Evolutionary conservation across 1,140 invertebrate species (phyloP), one percentile per base, ranked within the genome.

Genomic region (Sycobia sp.): DNA sequence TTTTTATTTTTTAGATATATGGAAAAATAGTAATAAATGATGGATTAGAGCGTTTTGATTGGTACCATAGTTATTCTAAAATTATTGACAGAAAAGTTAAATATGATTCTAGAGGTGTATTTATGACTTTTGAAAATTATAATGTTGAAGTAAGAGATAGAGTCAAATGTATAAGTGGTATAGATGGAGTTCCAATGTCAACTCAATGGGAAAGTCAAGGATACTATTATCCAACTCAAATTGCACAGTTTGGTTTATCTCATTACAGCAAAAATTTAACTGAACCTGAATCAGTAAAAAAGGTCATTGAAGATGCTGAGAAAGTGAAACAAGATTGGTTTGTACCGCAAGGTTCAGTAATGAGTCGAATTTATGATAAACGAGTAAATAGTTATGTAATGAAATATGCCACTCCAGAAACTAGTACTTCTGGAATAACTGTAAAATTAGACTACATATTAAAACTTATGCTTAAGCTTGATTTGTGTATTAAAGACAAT

Each of bases 171-270:
- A 90, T 99, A 66, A 96, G 92, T 78, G 95, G 91, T 0, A 88
- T 86, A 13, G 91, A 96, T 75, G 94, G 93, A 59, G 94, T 97
- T 9, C 95, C 96, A 0, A 88, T 98, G 36, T 96, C 94, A 2
- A 96, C 90, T 0, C 96, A 98, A 74, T 99, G 96, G 96, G 91
- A 95, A 64, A 90, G 89, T 22, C 86, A 88, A 46, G 96, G 95
- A 0, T 98, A 99, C 79, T 96, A 91, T 77, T 99, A 99, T 83
- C 96, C 97, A 0, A 98, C 97, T 2, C 97, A 99, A 85, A 97
- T 99, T 67, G 95, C 96, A 4, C 97, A 99, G 78, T 99, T 95
- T 80, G 97, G 94, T 0, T 80, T 99, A 34, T 93, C 95, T 23
- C 97, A 99, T 82, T 99, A 96, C 80, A 97, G 94, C 77, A 98